Evolutionary conservation across 2,797 vertebrate species (phyloP).

Genomic region (Gorsachius magnificus): DNA sequence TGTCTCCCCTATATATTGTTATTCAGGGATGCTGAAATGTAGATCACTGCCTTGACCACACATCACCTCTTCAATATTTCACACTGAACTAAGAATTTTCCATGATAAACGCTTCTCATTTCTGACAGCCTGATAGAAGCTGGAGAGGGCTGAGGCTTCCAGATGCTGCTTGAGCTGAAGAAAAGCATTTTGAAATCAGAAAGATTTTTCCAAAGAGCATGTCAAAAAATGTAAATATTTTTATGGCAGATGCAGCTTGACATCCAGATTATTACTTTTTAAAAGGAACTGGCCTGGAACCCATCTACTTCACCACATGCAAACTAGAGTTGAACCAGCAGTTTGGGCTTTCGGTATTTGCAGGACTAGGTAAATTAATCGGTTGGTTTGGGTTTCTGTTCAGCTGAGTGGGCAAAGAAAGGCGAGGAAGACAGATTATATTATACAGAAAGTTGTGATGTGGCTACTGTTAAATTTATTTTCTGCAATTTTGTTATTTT

Average conservation of each 20-base stretch:
- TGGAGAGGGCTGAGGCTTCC: neutral
- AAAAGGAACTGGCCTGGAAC: neutral
- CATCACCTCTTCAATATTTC: conserved; percentile 17
- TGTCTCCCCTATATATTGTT: neutral
- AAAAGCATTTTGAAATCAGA: conserved; percentile 1
- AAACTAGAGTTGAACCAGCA: neutral
- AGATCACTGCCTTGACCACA: neutral
- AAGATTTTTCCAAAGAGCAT: neutral
- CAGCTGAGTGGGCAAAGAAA: neutral
- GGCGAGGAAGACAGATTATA: neutral
- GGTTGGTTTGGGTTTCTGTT: neutral
- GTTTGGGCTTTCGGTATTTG: neutral
- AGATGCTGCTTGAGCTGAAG: neutral
- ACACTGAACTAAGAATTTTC: neutral
- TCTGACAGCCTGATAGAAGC: conserved; percentile 6
- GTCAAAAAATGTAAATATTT: neutral
- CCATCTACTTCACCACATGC: neutral
- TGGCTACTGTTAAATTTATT: neutral
- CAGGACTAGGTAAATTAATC: neutral
- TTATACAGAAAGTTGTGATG: neutral
- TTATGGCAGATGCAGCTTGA: neutral
- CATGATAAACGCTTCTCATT: neutral
- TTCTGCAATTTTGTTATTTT: neutral
- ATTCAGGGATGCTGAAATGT: neutral
- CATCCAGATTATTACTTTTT: neutral